Conservation (phyloP, 2,888 invertebrate genomes). For the Crossocerus cetratus region DNA sequence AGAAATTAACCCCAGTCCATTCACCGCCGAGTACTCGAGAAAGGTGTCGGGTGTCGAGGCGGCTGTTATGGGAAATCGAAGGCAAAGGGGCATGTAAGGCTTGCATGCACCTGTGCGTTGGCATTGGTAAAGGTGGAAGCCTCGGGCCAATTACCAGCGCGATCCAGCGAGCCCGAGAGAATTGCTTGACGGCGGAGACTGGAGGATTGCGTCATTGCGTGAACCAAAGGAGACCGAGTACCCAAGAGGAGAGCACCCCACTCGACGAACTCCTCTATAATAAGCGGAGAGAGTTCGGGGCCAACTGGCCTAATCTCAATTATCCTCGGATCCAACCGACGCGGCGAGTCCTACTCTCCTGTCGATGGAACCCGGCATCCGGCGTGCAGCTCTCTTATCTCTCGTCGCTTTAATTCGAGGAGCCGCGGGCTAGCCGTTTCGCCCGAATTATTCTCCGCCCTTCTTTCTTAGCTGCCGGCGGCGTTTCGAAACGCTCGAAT, state of each 20-base stretch:
- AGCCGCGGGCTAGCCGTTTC: constrained; percentile 64
- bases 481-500: constrained; percentile 16
- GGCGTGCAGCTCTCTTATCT: constrained; percentile 42
- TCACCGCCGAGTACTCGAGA: not conserved
- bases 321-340: constrained; percentile 47
- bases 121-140: constrained; percentile 23
- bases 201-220: not conserved
- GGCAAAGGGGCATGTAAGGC: not conserved
- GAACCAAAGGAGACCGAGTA: not conserved
- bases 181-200: constrained; percentile 25
- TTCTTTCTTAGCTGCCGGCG: not conserved
- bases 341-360: constrained; percentile 19
- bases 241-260: constrained; percentile 17
- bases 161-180: constrained; percentile 52
- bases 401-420: constrained; percentile 67
- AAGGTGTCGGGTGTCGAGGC: not conserved
- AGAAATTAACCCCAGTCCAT: not conserved
- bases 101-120: not conserved
- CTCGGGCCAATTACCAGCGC: constrained; percentile 64
- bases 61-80: not conserved
- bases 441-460: constrained; percentile 63
- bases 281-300: constrained; percentile 58
- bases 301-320: constrained; percentile 61
- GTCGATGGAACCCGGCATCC: constrained; percentile 50
- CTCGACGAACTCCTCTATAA: constrained; percentile 53